A percentile compares a stretch with the other conserved stretches of the same genome.
Conservation (phyloP, 2,888 invertebrate genomes). For the Altica lythri region DNA sequence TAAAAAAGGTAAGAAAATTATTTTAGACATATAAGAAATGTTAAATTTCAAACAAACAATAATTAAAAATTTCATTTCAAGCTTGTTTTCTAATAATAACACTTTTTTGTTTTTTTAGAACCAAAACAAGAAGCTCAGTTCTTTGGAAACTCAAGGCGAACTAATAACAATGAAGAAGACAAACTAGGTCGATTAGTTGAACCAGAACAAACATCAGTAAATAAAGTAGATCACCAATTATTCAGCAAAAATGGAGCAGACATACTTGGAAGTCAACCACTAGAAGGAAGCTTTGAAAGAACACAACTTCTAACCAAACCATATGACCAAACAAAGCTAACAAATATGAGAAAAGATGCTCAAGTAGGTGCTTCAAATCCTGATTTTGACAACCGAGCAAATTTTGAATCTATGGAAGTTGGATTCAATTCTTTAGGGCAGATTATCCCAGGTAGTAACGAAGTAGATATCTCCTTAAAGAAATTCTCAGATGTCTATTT, state of each 20-base stretch:
- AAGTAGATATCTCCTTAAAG: slow-evolving; percentile 14
- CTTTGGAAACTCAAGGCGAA: neutral
- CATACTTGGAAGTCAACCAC: slow-evolving; percentile 27
- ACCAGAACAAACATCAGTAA: neutral
- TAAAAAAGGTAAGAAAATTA: neutral
- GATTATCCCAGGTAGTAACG: slow-evolving; percentile 29
- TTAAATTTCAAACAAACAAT: neutral
- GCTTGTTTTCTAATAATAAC: neutral
- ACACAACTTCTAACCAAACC: too few relatives aligned
- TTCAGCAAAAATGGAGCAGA: neutral
- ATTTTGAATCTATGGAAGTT: slow-evolving; percentile 1
- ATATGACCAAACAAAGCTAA: too few relatives aligned
- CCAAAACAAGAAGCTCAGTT: too few relatives aligned
- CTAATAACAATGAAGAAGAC: neutral
- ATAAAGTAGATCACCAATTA: neutral
- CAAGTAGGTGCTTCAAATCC: neutral
- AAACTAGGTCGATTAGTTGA: neutral
- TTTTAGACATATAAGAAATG: neutral
- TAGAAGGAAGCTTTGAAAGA: slow-evolving; percentile 25
- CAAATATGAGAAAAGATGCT: neutral
- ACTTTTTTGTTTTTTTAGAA: too few relatives aligned
- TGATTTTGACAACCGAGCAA: neutral
- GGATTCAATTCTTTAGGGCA: slow-evolving; percentile 32
- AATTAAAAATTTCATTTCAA: neutral
- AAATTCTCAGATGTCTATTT: slow-evolving; percentile 46